These are phyloP conservation scores for Thinocorus orbignyianus DNA, from an alignment of 2,113 vertebrate species.

Conservation along the genomic window DNA sequence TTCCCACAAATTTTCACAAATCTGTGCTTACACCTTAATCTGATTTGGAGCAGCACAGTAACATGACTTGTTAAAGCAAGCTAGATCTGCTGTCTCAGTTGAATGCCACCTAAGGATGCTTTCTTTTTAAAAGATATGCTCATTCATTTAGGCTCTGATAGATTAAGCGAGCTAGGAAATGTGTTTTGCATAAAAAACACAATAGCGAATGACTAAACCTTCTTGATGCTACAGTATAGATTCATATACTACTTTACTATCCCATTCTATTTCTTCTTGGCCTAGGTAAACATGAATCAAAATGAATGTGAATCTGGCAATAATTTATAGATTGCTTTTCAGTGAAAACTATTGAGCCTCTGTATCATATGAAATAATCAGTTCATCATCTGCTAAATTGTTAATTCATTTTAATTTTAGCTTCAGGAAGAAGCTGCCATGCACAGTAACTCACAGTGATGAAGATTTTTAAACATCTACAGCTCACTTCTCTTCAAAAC, in stretches of 20 bases:
- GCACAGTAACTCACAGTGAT: background rate
- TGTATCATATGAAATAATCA: background rate
- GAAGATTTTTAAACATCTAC: constrained; percentile 9
- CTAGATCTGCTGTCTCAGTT: background rate
- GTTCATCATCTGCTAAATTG: background rate
- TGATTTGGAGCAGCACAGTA: background rate
- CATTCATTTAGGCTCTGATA: background rate
- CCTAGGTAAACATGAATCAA: background rate
- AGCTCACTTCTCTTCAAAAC: background rate
- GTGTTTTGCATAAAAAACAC: background rate
- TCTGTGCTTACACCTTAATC: background rate
- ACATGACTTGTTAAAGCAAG: background rate
- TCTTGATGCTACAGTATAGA: background rate
- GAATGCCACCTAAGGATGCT: background rate
- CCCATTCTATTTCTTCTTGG: background rate
- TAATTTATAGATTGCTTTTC: background rate
- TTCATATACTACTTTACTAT: background rate
- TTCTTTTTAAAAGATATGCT: background rate
- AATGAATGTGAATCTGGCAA: background rate
- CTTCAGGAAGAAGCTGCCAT: background rate
- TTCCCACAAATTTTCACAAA: background rate
- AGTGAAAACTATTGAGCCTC: background rate
- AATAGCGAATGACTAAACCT: background rate
- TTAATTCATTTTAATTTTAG: constrained; percentile 26
- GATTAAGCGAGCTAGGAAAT: background rate